Evolutionary conservation across 2,113 vertebrate genomes (phyloP), one percentile per base, ranked within the genome.

Genomic region (Bubo scandiacus): DNA sequence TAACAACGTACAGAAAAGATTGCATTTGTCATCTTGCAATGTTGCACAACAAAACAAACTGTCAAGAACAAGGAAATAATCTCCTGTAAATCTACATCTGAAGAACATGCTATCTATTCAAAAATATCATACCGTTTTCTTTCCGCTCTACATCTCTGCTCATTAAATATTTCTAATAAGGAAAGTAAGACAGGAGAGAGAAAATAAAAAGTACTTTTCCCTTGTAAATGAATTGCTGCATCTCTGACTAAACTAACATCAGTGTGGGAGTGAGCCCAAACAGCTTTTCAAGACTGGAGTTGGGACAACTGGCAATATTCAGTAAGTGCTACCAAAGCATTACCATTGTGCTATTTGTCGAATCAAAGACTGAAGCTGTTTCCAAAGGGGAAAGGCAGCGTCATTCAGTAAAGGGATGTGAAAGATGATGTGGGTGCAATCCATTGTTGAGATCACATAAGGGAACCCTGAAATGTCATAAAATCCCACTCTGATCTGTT

Each of bases 381-480:
- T 98, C 96, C 93, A 86, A 97, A 91, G 94, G 81, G 75, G 71
- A 81, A 95, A 96, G 83, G 65, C 91, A 96, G 71, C 10, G 9
- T 77, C 84, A 65, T 58, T 80, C 62, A 63, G 80, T 49, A 73
- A 87, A 95, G 88, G 75, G 95, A 81, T 84, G 79, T 95, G 95
- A 97, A 74, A 81, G 96, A 97, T 91, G 89, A 86, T 92, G 89
- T 96, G 94, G 95, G 97, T 93, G 94, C 58, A 40, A 83, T 96
- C 93, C 89, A 96, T 96, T 4, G 54, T 97, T 93, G 74, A 84
- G 96, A 96, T 96, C 94, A 94, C 97, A 97, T 84, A 84, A 96
- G 96, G 96, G 97, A 98, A 98, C 95, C 96, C 96, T 97, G 96
- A 98, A 98, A 98, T 97, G 96, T 98, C 98, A 98, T 98, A 97